Evolutionary conservation across 2,888 invertebrate species (phyloP), one percentile per base, ranked within the genome.

Genomic region (Epiblema foenella): DNA sequence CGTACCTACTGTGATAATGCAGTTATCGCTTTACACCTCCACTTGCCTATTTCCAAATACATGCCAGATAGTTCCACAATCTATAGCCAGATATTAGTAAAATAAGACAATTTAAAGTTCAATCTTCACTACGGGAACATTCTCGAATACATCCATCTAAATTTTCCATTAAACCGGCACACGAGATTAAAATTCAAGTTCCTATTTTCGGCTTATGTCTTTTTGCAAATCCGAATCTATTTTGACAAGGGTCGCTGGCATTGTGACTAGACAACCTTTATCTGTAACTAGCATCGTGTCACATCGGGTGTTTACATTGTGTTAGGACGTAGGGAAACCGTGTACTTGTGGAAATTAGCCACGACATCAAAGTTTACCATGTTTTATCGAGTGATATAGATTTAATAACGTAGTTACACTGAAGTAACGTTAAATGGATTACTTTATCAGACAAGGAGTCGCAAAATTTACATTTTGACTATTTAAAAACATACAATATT

Each of bases 181-280:
- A 62, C 56, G 51, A 62, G 56, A 71, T 71, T 71, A 67, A 62
- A 67, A 57, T 56, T 24, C 29, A 18, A 57, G 37, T 24, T 20
- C 37, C 58, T 68, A 59, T 70, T 73, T 72, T 42, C 18, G 29
- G 20, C 29, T 58, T 57, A 46, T 54, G 64, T 71, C 69, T 71
- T 73, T 71, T 75, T 70, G 68, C 59, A 67, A 74, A 69, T 73
- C 62, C 62, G 49, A 73, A 73, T 17, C 64, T 52, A 49, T 59
- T 68, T 68, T 76, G 75, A 76, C 70, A 70, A 72, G 75, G 75
- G 75, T 76, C 70, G 33, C 58, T 58, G 62, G 57, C 49, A 52
- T 66, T 24, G 63, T 62, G 51, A 69, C 69, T 69, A 69, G 69
- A 69, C 39, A 65, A 62, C 71, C 51, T 57, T 67, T 71, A 71